These are phyloP conservation scores for Nomia melanderi DNA, from an alignment of 1,140 invertebrate genomes.

Conservation along the genomic window DNA sequence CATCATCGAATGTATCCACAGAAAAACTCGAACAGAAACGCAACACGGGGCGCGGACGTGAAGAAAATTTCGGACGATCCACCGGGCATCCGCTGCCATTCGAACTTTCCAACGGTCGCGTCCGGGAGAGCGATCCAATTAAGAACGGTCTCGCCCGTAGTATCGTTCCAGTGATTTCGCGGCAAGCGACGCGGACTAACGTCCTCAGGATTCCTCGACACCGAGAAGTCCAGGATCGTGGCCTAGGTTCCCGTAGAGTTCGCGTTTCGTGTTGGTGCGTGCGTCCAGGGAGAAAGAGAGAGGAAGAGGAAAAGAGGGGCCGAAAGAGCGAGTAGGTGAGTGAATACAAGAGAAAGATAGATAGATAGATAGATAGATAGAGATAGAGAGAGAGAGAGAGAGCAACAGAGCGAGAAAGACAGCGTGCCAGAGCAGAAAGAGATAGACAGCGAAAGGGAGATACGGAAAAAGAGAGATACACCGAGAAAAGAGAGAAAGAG, in stretches of 20 bases:
- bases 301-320: neutral
- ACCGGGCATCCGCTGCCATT: neutral
- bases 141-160: slow-evolving; percentile 4
- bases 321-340: too few relatives aligned
- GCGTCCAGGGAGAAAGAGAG: slow-evolving; percentile 3
- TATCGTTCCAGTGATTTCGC: slow-evolving; percentile 44
- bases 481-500: slow-evolving; percentile 23
- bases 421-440: neutral
- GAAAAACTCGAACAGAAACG: too few relatives aligned
- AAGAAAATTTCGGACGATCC: neutral
- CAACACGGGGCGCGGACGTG: neutral
- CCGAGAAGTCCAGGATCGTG: neutral
- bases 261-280: neutral
- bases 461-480: slow-evolving; percentile 32
- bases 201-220: slow-evolving; percentile 52
- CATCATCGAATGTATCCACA: too few relatives aligned
- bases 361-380: too few relatives aligned
- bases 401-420: too few relatives aligned
- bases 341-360: too few relatives aligned
- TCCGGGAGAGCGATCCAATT: slow-evolving; percentile 47
- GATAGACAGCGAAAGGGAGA: slow-evolving; percentile 28
- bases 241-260: neutral
- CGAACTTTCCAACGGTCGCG: slow-evolving; percentile 15
- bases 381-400: slow-evolving; percentile 34
- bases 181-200: slow-evolving; percentile 51